Percentiles rank a stretch among this genome's conserved stretches.
Conservation (phyloP, 2,797 vertebrate species). For the Acanthiza pusilla region DNA sequence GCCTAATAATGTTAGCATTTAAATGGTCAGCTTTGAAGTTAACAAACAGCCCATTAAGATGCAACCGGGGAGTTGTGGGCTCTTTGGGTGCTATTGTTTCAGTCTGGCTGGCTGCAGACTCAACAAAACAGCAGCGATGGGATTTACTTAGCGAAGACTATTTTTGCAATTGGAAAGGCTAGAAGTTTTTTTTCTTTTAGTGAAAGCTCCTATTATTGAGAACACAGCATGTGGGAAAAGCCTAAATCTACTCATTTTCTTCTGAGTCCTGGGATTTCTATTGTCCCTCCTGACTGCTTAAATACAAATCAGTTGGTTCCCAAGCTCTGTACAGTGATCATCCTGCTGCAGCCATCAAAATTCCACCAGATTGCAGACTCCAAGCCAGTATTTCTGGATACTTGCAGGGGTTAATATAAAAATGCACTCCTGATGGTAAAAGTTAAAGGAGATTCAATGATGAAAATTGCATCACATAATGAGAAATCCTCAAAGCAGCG, state of each 20-base stretch:
- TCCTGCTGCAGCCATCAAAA: not conserved
- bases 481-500: slow-evolving; percentile 58
- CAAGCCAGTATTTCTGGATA: slow-evolving; percentile 8
- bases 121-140: slow-evolving; percentile 59
- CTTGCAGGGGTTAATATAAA: slow-evolving; percentile 63
- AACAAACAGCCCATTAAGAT: slow-evolving; percentile 69
- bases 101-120: slow-evolving; percentile 50
- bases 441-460: not conserved
- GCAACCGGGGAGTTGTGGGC: slow-evolving; percentile 54
- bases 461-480: slow-evolving; percentile 36
- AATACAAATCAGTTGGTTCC: slow-evolving; percentile 62
- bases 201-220: slow-evolving; percentile 57
- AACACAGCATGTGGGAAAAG: slow-evolving; percentile 64
- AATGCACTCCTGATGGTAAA: slow-evolving; percentile 13
- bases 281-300: slow-evolving; percentile 53
- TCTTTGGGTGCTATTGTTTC: slow-evolving; percentile 69
- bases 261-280: slow-evolving; percentile 43
- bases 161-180: slow-evolving; percentile 54
- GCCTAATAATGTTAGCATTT: slow-evolving; percentile 65
- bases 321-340: slow-evolving; percentile 47
- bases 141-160: slow-evolving; percentile 61
- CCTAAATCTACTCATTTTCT: slow-evolving; percentile 53
- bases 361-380: not conserved
- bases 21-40: slow-evolving; percentile 71
- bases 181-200: slow-evolving; percentile 11